These are phyloP conservation scores for Ophiothrix spiculata DNA, from an alignment of 35 echinoderm and acorn worm genomes.

Conservation along the genomic window DNA sequence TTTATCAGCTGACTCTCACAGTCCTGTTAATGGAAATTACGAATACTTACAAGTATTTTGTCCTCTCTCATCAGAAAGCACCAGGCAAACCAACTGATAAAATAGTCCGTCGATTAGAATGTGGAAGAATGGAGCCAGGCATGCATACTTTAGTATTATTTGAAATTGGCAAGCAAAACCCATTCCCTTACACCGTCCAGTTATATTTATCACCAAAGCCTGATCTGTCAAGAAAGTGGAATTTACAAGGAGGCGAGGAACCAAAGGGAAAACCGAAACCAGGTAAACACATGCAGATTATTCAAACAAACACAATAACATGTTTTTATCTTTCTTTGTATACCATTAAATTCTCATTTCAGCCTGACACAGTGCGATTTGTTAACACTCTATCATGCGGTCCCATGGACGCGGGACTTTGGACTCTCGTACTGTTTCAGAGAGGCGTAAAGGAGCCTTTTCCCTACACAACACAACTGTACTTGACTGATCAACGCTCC, in stretches of 20 bases:
- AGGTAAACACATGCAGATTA: background rate
- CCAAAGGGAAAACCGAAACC: background rate
- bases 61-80: background rate
- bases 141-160: conserved; percentile 86
- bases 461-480: conserved; percentile 87
- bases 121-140: conserved; percentile 64
- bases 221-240: background rate
- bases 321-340: conserved; percentile 1
- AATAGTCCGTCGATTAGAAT: conserved; percentile 36
- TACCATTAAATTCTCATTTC: background rate
- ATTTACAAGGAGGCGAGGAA: background rate
- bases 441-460: conserved; percentile 85
- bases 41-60: background rate
- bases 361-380: conserved; percentile 93
- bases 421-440: conserved; percentile 91
- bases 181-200: conserved; percentile 88
- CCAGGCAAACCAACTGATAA: background rate
- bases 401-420: conserved; percentile 74
- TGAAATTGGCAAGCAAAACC: conserved; percentile 65
- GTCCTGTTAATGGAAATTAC: too few relatives aligned
- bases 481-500: conserved; percentile 38
- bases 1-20: too few relatives aligned
- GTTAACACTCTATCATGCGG: conserved; percentile 90
- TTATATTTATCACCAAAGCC: conserved; percentile 43
- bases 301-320: background rate